Evolutionary conservation across 1,140 invertebrate species (phyloP), one percentile per base, ranked within the genome.

Genomic region (Lanistes nyassanus): DNA sequence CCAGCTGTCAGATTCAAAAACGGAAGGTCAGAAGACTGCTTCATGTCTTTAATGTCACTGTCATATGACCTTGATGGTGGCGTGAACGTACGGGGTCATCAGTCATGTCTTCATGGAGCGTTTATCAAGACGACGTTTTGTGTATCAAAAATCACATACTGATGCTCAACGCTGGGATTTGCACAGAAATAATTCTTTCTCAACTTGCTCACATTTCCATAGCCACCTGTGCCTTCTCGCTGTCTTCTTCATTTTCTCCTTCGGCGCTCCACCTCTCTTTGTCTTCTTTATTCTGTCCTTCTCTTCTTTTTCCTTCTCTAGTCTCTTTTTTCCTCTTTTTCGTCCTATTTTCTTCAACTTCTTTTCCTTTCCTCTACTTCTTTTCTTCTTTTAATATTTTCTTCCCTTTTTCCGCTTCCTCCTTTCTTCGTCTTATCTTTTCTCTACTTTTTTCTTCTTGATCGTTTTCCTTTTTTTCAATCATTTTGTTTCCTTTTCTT

Each of bases 301-400:
- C 26, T 39, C 6, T n/a, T 23, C 42, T 39, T 39, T 5, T 19
- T 42, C 36, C 31, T 73, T 55, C 6, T 11, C 4, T 29, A 23
- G n/a, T 56, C 55, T 19, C 21, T 36, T 29, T 72, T 31, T 72
- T 26, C 11, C 16, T 29, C 31, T 72, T 21, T n/a, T 21, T 71
- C 26, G 21, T 29, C 29, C 7, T 58, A 11, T 34, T 36, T 34
- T 39, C 37, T 11, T 34, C 3, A 4, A 37, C 19, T 9, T 37
- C 19, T 0, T 34, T 73, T 16, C 36, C 37, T 19, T n/a, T 73
- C 65, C 36, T 67, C 65, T 67, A n/a, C 26, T 42, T 67, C 65
- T 51, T 31, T 51, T 21, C 26, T 39, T 53, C 26, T 53, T 31
- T 53, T 21, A 19, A 13, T 69, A 4, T 69, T 13, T 39, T 42